Conservation (phyloP, 1,140 invertebrate genomes). For the Parasteatoda tepidariorum region DNA sequence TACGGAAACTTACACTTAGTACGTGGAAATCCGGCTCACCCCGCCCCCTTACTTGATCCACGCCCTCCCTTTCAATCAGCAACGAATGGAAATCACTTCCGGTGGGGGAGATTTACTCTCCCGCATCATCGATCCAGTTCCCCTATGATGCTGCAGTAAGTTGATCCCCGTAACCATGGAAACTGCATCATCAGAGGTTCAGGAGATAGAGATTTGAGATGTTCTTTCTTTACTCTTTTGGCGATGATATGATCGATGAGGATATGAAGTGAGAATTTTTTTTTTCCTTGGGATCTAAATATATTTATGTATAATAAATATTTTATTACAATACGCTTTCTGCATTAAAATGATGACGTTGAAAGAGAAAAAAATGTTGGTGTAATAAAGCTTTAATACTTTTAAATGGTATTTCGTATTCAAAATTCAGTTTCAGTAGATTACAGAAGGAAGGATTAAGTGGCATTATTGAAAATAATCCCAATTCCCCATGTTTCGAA, state of each 20-base stretch:
- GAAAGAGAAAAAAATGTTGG: no score
- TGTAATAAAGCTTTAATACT: no score
- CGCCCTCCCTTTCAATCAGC: conserved; percentile 53
- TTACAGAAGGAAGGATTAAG: no score
- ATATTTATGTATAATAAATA: not conserved
- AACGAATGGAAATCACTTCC: conserved; percentile 58
- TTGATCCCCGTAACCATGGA: conserved; percentile 43
- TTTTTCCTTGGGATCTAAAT: not conserved
- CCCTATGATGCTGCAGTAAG: not conserved
- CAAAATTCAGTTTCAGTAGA: no score
- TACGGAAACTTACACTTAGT: conserved; percentile 59
- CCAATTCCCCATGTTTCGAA: no score
- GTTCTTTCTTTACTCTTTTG: not conserved
- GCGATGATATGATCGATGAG: not conserved
- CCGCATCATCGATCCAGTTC: conserved; percentile 44
- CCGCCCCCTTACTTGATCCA: conserved; percentile 32
- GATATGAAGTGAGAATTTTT: not conserved
- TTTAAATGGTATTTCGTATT: no score
- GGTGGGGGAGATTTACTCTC: conserved; percentile 36
- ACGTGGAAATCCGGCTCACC: conserved; percentile 59
- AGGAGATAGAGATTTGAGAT: not conserved
- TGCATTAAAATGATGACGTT: no score
- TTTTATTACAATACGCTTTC: not conserved
- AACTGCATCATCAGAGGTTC: conserved; percentile 4
- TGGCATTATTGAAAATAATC: no score